phyloP scores from a whole-genome alignment of 1,140 invertebrate genomes.

The Aphaenogaster ashmeadi region DNA sequence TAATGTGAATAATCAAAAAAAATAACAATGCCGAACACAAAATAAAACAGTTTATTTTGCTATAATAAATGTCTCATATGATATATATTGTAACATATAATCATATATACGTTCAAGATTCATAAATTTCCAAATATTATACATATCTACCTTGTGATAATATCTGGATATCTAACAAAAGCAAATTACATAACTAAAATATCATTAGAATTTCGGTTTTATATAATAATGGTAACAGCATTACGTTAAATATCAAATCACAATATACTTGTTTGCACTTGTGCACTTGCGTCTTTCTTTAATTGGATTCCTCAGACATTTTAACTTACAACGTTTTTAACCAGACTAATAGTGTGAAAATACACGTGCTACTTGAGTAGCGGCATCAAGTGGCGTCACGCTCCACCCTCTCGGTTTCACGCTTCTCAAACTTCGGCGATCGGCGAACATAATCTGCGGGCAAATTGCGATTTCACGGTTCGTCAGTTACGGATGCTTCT shows the following conservation, averaged over 20 bases:
- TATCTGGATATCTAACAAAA: background rate
- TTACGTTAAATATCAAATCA: constrained; percentile 7
- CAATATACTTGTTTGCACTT: background rate
- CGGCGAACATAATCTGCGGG: constrained; percentile 81
- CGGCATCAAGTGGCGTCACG: constrained; percentile 74
- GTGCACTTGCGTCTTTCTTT: background rate
- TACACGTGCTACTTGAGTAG: constrained; percentile 70
- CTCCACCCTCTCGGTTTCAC: constrained; percentile 82
- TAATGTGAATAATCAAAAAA: background rate
- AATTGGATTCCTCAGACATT: background rate
- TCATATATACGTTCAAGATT: background rate
- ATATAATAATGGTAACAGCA: background rate
- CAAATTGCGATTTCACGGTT: constrained; percentile 85
- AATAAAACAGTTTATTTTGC: background rate
- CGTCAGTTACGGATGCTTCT: constrained; percentile 78
- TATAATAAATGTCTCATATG: background rate
- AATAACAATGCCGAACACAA: background rate
- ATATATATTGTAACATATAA: background rate
- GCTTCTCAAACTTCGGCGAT: constrained; percentile 81
- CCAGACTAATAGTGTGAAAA: constrained; percentile 71
- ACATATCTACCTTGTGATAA: background rate
- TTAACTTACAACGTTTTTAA: background rate
- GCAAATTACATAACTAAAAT: background rate
- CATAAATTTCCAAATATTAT: background rate
- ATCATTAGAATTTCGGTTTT: background rate